These are phyloP conservation scores for Luscinia luscinia DNA, from an alignment of 2,797 vertebrate genomes.

Conservation along the genomic window DNA sequence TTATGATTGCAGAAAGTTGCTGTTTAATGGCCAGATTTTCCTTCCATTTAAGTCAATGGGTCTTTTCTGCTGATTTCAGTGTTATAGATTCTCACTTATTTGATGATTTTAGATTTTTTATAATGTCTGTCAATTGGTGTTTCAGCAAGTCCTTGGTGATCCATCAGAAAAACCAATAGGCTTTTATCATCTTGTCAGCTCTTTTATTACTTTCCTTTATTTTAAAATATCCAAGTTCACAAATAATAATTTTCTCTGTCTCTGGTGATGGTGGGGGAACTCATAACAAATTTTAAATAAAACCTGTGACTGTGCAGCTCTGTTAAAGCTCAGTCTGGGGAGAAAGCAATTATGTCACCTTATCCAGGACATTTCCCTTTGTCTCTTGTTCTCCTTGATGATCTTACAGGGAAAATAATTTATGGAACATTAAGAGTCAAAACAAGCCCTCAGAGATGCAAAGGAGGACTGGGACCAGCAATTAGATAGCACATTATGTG, in stretches of 20 bases:
- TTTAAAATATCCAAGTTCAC: conserved; percentile 1
- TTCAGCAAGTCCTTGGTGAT: conserved; percentile 41
- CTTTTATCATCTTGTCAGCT: background rate
- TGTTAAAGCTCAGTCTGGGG: background rate
- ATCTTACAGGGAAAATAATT: conserved; percentile 43
- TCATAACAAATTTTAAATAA: conserved; percentile 33
- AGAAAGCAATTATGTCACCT: conserved; percentile 19
- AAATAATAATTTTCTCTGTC: conserved; percentile 4
- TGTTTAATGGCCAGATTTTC: conserved; percentile 13
- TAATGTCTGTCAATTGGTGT: conserved; percentile 5
- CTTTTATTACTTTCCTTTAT: conserved; percentile 22
- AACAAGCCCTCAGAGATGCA: conserved; percentile 15
- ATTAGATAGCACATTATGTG: background rate
- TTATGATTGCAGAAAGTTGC: background rate
- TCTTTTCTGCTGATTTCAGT: conserved; percentile 25
- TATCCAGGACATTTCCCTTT: background rate
- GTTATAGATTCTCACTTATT: background rate
- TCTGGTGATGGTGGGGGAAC: conserved; percentile 11
- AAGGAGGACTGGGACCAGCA: background rate
- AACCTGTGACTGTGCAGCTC: background rate
- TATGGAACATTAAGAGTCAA: conserved; percentile 26
- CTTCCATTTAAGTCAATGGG: background rate
- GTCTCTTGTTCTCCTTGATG: background rate
- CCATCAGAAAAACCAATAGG: conserved; percentile 17
- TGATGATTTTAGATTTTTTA: conserved; percentile 31